Evolutionary conservation across 1,140 invertebrate genomes (phyloP).

Genomic region (Leptinotarsa lineolata): DNA sequence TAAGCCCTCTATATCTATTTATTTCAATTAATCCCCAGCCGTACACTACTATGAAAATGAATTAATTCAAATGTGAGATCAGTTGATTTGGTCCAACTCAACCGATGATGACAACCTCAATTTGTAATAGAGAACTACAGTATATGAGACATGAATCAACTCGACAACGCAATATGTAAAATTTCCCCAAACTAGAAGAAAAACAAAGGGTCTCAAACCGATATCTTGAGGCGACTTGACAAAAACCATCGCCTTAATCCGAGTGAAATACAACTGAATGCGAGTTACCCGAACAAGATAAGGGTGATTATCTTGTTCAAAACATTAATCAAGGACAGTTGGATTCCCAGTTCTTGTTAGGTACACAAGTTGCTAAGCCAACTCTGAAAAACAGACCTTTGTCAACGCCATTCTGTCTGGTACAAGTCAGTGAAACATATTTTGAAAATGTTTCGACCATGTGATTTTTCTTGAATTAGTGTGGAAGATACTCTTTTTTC

Average conservation of each 20-base stretch:
- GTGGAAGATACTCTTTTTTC: no score
- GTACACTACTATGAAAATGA: no score
- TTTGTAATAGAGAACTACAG: no score
- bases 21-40: no score
- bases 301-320: background rate
- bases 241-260: background rate
- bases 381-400: constrained; percentile 16
- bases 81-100: no score
- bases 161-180: background rate
- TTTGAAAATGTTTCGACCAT: no score
- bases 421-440: background rate
- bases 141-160: background rate
- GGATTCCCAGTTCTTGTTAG: background rate
- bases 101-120: no score
- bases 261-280: background rate
- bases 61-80: no score
- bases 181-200: background rate
- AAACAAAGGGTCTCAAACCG: background rate
- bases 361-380: background rate
- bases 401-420: constrained; percentile 8
- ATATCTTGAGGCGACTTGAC: background rate
- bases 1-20: no score
- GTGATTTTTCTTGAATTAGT: no score
- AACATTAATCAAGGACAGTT: background rate
- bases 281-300: constrained; percentile 1